Evolutionary conservation across 1,140 invertebrate genomes (phyloP).

Genomic region (Goniozus legneri): DNA sequence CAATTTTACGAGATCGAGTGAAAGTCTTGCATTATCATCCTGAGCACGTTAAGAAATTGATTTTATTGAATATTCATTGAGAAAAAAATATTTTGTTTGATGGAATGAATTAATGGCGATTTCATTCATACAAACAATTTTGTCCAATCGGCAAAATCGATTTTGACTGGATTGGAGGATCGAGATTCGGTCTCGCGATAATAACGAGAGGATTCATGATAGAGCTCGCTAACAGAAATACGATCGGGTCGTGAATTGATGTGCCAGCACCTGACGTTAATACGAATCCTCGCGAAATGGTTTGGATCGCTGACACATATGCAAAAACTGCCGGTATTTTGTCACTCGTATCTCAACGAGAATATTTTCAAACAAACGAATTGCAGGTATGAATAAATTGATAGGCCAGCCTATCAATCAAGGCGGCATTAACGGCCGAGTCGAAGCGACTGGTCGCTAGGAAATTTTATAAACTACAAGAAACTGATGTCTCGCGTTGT

Average conservation of each 20-base stretch:
- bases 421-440: conserved; percentile 76
- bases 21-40: no score
- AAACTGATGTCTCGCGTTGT: no score
- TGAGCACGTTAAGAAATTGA: no score
- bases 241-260: conserved; percentile 81
- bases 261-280: conserved; percentile 84
- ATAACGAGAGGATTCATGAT: conserved; percentile 83
- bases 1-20: no score
- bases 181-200: no score
- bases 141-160: no score
- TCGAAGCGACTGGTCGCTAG: conserved; percentile 85
- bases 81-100: no score
- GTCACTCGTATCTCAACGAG: conserved; percentile 47
- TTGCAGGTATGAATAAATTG: no score
- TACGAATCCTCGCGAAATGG: conserved; percentile 78
- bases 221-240: conserved; percentile 84
- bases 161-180: no score
- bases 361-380: conserved; percentile 78
- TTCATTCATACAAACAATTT: no score
- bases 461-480: neutral
- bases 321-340: conserved; percentile 65
- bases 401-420: conserved; percentile 82
- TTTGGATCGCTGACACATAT: conserved; percentile 83
- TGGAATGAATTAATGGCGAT: no score
- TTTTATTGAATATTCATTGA: no score